Base-by-base conservation (phyloP, 2,113 vertebrate species). In the Podocnemis expansa region DNA sequence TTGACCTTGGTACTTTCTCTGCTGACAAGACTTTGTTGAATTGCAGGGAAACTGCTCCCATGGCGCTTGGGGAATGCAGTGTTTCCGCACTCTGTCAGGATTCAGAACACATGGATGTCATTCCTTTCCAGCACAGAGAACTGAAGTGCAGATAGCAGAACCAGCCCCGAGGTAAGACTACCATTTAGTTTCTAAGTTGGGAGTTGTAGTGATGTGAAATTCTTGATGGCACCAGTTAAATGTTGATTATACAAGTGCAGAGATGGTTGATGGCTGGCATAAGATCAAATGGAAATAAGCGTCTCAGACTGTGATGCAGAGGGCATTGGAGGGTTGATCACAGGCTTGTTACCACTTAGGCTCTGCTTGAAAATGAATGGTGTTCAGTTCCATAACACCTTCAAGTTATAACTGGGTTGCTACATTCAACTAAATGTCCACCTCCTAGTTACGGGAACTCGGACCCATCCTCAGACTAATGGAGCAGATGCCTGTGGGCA, bases 91-190 rank as follows among this genome's bases (percentile, higher is more conserved):
- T 83, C 0, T 11, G 90, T 97, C 80, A 70, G 96, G 95, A 97
- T 95, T 94, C 88, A 55, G 95, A 93, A 63, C 93, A 1, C 52
- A 55, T 83, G 87, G 95, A 93, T 49, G 58, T 54, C 91, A 54
- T 86, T 90, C 87, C 84, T 79, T 96, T 94, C 91, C 97, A 94
- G 91, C 97, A 96, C 94, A 97, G 85, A 91, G 96, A 95, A 87
- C 91, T 97, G 63, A 93, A 97, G 58, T 96, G 88, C 97, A 98
- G 98, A 98, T 98, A 98, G 97, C 98, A 98, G 93, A 97, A 94
- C 86, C 96, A 51, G 96, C 95, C 93, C 25, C 82, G 78, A 92
- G 97, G 98, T 98, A 97, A 98, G 98, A 89, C 91, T 76, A 8
- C 38, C 24, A 34, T 78, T 14, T 43, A 85, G 76, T 84, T 60